Base-by-base conservation (phyloP, 2,888 invertebrate genomes). In the Drosophila barbarae region DNA sequence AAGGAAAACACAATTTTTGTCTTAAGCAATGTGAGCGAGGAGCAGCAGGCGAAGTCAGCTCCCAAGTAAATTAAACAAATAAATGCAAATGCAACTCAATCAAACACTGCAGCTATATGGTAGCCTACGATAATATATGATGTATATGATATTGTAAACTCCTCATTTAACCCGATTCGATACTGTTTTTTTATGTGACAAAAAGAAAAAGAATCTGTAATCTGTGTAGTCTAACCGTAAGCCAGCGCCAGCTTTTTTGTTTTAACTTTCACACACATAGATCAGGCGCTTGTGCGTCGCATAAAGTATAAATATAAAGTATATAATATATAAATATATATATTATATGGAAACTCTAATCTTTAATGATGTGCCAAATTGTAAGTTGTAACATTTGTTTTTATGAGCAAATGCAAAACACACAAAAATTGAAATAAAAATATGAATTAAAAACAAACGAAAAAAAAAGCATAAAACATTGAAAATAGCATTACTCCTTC, bases 331-430 rank as follows among this genome's bases (percentile, higher is more conserved):
- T 46, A 71, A 54, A 52, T 58, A 52, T 23, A 23, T 67, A 63
- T 59, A 73, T 61, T 69, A 61, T 61, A 50, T 72, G 71, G 38
- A 65, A 86, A 86, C 77, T 79, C 77, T 79, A 83, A 84, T 79
- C 85, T 84, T 80, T 77, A 79, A 85, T 77, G 83, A 87, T 88
- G 88, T 88, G 88, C 88, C 88, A 88, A 88, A 88, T 88, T 88
- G 88, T 88, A 88, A 85, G 87, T 87, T 87, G 86, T 84, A 79
- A 74, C 87, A 86, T 84, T 87, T 74, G 82, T 87, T 86, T 84
- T 78, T 70, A 65, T 70, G 82, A 84, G 72, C 66, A 80, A 77
- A 72, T 72, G 71, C 77, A 67, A 76, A 72, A 72, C 69, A 78
- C 53, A 77, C 58, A 64, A 64, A 74, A 81, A 77, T 75, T 73